Evolutionary conservation across 2,888 invertebrate species (phyloP).

Genomic region (Drosophila suboccidentalis): DNA sequence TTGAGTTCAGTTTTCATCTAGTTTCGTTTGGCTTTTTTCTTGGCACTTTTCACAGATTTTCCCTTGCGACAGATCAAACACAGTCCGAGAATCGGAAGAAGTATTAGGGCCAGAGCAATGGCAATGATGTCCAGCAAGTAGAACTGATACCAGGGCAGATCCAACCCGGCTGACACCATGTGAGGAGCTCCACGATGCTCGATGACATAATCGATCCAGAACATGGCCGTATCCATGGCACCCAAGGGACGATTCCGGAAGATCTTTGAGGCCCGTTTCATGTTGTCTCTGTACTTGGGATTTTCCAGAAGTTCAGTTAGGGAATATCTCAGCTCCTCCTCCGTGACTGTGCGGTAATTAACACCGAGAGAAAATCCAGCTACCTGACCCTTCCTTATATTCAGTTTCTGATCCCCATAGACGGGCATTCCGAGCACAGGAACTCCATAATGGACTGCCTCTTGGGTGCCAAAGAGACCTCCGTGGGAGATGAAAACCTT

Average conservation of each 20-base stretch:
- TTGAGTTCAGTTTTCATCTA: conserved; percentile 36
- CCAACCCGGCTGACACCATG: conserved; percentile 72
- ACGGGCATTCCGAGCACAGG: conserved; percentile 85
- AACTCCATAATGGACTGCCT: conserved; percentile 82
- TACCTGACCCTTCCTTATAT: conserved; percentile 69
- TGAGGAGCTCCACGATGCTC: conserved; percentile 84
- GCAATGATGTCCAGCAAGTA: conserved; percentile 79
- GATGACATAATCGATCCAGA: conserved; percentile 85
- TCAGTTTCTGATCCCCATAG: conserved; percentile 83
- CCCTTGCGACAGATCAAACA: conserved; percentile 19
- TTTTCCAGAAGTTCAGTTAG: conserved; percentile 83
- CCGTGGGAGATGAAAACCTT: conserved; percentile 85
- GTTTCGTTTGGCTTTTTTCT: conserved; percentile 27
- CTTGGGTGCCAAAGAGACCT: conserved; percentile 82
- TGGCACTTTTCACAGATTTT: not conserved
- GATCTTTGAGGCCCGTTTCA: conserved; percentile 70
- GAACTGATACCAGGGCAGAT: conserved; percentile 82
- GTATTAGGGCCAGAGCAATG: conserved; percentile 21
- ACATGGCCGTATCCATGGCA: conserved; percentile 83
- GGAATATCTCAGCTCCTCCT: conserved; percentile 59
- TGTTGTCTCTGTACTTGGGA: conserved; percentile 80
- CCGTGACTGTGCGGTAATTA: conserved; percentile 69
- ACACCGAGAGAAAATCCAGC: conserved; percentile 77
- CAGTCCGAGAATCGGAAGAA: conserved; percentile 22
- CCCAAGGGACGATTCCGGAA: conserved; percentile 81